These are phyloP conservation scores for Mimumesa dahlbomi DNA, from an alignment of 2,888 invertebrate species.

Conservation along the genomic window DNA sequence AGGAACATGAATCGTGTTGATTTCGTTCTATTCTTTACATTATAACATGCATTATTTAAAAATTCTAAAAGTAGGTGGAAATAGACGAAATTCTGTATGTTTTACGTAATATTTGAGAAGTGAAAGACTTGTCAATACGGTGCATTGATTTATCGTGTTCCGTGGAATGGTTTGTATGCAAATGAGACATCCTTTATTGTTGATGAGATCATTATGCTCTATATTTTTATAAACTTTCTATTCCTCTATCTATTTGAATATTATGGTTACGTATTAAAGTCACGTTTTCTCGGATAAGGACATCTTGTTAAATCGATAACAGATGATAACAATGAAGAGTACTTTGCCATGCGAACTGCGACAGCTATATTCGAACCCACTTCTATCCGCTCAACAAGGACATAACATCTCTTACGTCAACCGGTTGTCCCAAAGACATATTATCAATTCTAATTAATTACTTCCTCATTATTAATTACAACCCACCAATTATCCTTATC, in stretches of 20 bases:
- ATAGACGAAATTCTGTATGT: not conserved
- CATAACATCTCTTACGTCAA: too few species aligned
- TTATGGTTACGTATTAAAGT: slow-evolving; percentile 17
- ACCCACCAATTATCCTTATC: too few species aligned
- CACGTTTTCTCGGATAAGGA: slow-evolving; percentile 21
- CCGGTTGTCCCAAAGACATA: too few species aligned
- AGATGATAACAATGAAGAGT: slow-evolving; percentile 40
- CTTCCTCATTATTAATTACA: too few species aligned
- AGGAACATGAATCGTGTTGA: too few species aligned
- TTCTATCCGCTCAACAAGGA: too few species aligned
- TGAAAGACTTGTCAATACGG: not conserved
- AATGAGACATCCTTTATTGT: slow-evolving; percentile 24
- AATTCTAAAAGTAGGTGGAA: too few species aligned
- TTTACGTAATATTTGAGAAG: not conserved
- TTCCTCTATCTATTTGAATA: slow-evolving; percentile 4
- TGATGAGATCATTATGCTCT: too few species aligned
- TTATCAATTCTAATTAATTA: too few species aligned
- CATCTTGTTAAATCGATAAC: slow-evolving; percentile 61
- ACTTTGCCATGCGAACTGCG: slow-evolving; percentile 11
- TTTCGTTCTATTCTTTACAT: too few species aligned
- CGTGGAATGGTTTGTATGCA: slow-evolving; percentile 29
- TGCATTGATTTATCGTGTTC: slow-evolving; percentile 24
- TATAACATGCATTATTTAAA: too few species aligned
- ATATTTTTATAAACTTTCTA: too few species aligned
- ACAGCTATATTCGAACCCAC: not conserved